A percentile compares a stretch with the other conserved stretches of the same genome.
Conservation (phyloP, 2,888 invertebrate genomes). For the Troglohyphantes excavatus region DNA sequence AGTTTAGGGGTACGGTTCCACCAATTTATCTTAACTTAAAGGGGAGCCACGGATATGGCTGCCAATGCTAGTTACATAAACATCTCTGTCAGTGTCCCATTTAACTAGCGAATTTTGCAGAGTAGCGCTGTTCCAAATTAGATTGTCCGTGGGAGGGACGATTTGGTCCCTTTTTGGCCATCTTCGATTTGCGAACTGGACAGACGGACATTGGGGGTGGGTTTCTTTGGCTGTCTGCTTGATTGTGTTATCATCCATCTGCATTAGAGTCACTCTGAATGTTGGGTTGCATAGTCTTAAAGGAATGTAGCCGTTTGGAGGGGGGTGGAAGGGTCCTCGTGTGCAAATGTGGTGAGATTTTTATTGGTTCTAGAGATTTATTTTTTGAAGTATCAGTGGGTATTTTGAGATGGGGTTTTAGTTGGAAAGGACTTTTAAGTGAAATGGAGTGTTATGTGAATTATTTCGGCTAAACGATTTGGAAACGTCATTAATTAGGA, state of each 20-base stretch:
- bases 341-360: neutral
- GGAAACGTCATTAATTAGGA: too few species aligned
- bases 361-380: neutral
- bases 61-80: slow-evolving; percentile 78
- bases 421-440: neutral
- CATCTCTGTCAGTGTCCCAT: slow-evolving; percentile 77
- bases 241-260: slow-evolving; percentile 68
- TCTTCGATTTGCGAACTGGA: slow-evolving; percentile 77
- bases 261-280: slow-evolving; percentile 71
- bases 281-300: slow-evolving; percentile 43
- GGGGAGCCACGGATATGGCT: slow-evolving; percentile 65
- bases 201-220: slow-evolving; percentile 55
- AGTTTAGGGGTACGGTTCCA: slow-evolving; percentile 32
- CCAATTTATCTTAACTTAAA: slow-evolving; percentile 77
- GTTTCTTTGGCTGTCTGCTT: slow-evolving; percentile 48
- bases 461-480: too few species aligned
- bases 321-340: neutral
- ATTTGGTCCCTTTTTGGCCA: slow-evolving; percentile 69
- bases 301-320: too few species aligned
- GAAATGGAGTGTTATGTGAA: neutral
- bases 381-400: neutral
- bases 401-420: neutral
- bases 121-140: slow-evolving; percentile 69
- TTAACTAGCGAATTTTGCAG: slow-evolving; percentile 78
- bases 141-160: slow-evolving; percentile 68